phyloP scores from a whole-genome alignment of 2,113 vertebrate genomes.

The Erythrocebus patas region DNA sequence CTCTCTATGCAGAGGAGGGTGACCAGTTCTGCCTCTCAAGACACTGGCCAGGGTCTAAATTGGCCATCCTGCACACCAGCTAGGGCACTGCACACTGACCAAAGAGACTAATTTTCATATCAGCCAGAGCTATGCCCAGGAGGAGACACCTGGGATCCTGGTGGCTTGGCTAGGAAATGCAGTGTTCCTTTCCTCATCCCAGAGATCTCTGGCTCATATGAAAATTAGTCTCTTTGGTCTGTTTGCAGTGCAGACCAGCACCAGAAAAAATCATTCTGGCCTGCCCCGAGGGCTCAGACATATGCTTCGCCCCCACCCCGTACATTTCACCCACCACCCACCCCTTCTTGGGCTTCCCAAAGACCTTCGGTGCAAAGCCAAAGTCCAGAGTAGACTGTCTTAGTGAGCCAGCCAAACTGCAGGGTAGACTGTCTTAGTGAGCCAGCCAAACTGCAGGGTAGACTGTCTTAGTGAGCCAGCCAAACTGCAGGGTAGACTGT shows the following conservation, averaged over 20 bases:
- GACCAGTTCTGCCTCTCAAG: not conserved
- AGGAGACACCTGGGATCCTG: no score
- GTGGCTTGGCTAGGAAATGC: no score
- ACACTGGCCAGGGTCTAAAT: not conserved
- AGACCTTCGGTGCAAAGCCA: not conserved
- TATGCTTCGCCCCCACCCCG: not conserved
- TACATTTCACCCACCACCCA: no score
- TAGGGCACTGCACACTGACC: no score
- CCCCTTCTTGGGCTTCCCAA: not conserved
- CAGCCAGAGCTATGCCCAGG: no score
- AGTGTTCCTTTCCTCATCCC: no score
- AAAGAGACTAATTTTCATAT: no score
- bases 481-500: not conserved
- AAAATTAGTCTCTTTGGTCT: not conserved
- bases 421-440: not conserved
- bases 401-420: not conserved
- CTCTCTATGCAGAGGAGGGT: not conserved
- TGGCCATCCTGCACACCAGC: not conserved
- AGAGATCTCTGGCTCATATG: not conserved
- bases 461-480: not conserved
- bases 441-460: no score
- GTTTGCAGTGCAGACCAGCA: not conserved
- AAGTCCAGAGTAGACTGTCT: not conserved
- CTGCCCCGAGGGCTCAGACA: not conserved
- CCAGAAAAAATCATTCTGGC: not conserved